A percentile compares a stretch with the other conserved stretches of the same genome.
Conservation (phyloP, 2,113 vertebrate species). For the Monopterus albus region DNA sequence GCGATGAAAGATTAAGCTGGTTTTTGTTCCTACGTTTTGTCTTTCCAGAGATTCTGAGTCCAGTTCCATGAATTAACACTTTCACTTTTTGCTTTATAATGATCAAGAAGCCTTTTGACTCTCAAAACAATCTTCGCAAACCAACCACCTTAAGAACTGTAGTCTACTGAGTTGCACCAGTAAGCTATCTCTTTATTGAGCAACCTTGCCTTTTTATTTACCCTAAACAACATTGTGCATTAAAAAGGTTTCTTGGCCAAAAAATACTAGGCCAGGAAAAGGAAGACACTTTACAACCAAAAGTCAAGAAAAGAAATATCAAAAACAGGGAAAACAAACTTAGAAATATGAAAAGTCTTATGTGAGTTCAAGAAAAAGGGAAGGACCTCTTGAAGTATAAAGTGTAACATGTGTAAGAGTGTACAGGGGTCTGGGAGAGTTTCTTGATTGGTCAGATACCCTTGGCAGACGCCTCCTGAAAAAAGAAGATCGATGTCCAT, state of each 20-base stretch:
- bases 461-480: conserved; percentile 47
- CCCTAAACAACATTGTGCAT: not conserved
- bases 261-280: conserved; percentile 3
- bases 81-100: not conserved
- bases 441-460: conserved; percentile 15
- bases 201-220: not conserved
- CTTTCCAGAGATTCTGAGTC: conserved; percentile 87
- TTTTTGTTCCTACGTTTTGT: conserved; percentile 62
- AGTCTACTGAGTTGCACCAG: not conserved
- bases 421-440: conserved; percentile 24
- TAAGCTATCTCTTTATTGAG: not conserved
- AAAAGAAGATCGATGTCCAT: conserved; percentile 71
- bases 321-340: conserved; percentile 16
- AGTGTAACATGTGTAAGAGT: conserved; percentile 34
- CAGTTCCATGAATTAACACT: conserved; percentile 55
- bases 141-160: not conserved
- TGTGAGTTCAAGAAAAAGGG: conserved; percentile 17
- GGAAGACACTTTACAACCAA: not conserved
- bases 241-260: conserved; percentile 17
- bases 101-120: not conserved
- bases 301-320: conserved; percentile 11
- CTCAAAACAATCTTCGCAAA: not conserved
- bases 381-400: conserved; percentile 3
- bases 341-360: not conserved
- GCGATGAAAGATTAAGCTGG: conserved; percentile 72